phyloP scores from a whole-genome alignment of 2,113 vertebrate genomes.

The Paracanthobrama guichenoti region DNA sequence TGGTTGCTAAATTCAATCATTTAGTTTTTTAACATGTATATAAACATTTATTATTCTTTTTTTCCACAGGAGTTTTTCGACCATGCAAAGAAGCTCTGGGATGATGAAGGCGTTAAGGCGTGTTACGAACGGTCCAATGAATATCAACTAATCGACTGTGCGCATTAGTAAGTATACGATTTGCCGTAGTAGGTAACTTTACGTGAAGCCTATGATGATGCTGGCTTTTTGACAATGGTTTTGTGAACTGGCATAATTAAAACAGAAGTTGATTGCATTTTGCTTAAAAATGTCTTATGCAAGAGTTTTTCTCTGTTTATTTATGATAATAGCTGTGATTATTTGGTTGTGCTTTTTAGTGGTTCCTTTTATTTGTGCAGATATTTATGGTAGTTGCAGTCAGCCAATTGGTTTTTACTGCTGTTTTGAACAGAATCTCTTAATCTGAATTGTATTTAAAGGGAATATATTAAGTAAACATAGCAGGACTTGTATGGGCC shows the following conservation, averaged over 20 bases:
- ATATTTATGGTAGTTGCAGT: not conserved
- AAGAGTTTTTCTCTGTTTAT: not conserved
- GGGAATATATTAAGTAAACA: not conserved
- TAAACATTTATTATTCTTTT: not conserved
- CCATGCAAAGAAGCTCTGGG: slow-evolving; percentile 98
- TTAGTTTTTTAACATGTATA: not conserved
- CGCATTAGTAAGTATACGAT: slow-evolving; percentile 91
- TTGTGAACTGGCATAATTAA: not conserved
- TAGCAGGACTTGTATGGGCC: not conserved
- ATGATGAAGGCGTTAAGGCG: slow-evolving; percentile 96
- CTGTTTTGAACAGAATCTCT: not conserved
- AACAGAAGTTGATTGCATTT: not conserved
- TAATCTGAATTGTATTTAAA: not conserved
- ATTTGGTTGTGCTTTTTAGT: not conserved
- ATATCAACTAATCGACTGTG: slow-evolving; percentile 98
- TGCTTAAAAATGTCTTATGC: not conserved
- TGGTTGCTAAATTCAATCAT: not conserved
- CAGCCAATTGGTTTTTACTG: not conserved
- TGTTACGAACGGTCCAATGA: slow-evolving; percentile 98
- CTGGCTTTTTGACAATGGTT: not conserved
- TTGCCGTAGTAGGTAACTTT: not conserved
- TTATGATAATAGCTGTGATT: not conserved
- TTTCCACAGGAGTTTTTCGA: slow-evolving; percentile 95
- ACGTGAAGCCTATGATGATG: not conserved
- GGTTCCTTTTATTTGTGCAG: not conserved